Conservation (phyloP, 2,888 invertebrate species). For the Chrysodeixis includens region DNA sequence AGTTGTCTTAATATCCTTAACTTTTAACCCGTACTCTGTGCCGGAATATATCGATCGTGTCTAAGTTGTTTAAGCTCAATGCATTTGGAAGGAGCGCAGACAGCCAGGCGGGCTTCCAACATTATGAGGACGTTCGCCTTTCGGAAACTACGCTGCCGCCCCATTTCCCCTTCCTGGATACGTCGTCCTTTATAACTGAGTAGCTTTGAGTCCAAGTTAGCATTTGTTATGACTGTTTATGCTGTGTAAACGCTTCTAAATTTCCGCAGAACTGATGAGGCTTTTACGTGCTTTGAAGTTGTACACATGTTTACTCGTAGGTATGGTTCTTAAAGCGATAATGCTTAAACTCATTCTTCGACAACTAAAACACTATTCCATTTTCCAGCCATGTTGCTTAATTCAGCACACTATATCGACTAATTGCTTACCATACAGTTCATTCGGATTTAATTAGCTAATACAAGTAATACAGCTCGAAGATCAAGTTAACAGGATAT, state of each 20-base stretch:
- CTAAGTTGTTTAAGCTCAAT: constrained; percentile 20
- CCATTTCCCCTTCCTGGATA: constrained; percentile 24
- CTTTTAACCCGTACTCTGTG: neutral
- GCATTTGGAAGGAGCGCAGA: constrained; percentile 24
- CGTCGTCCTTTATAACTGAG: neutral
- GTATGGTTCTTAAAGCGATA: too few relatives aligned
- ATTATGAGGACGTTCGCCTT: constrained; percentile 16
- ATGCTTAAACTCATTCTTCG: too few relatives aligned
- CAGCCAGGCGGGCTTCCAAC: constrained; percentile 23
- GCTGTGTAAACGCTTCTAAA: neutral
- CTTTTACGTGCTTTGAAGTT: too few relatives aligned
- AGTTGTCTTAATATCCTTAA: neutral
- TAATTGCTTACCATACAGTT: too few relatives aligned
- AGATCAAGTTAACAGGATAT: neutral
- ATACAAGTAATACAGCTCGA: too few relatives aligned
- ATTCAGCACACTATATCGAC: too few relatives aligned
- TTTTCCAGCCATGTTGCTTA: too few relatives aligned
- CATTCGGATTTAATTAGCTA: too few relatives aligned
- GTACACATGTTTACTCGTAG: too few relatives aligned
- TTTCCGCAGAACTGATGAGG: too few relatives aligned
- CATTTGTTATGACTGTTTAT: neutral
- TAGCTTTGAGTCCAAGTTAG: neutral
- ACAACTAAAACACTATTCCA: too few relatives aligned
- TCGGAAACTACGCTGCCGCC: constrained; percentile 8
- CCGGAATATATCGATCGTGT: constrained; percentile 21